phyloP scores from a whole-genome alignment of 2,113 vertebrate genomes.

The Ceyx margarethae region DNA sequence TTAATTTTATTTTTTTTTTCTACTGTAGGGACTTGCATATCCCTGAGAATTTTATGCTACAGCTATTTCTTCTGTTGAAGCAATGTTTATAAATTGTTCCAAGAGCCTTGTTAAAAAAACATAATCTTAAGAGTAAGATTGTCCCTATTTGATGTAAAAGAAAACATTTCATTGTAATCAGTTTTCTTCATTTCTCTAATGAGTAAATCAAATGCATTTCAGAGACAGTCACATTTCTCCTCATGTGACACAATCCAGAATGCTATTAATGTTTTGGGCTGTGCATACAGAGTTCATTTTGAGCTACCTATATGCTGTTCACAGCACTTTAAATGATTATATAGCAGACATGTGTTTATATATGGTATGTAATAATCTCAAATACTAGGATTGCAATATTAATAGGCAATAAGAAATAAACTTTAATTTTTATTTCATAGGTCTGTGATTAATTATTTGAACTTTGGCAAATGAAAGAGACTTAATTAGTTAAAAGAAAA shows the following conservation, averaged over 20 bases:
- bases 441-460: constrained; percentile 63
- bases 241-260: neutral
- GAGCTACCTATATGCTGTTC: neutral
- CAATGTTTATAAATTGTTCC: no score
- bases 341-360: constrained; percentile 24
- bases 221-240: neutral
- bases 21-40: neutral
- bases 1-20: no score
- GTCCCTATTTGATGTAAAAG: constrained; percentile 14
- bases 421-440: constrained; percentile 41
- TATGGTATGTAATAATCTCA: constrained; percentile 62
- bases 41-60: no score
- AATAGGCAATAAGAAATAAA: constrained; percentile 56
- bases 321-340: constrained; percentile 12
- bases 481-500: constrained; percentile 6
- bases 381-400: constrained; percentile 49
- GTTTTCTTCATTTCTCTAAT: constrained; percentile 55
- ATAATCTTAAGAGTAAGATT: neutral
- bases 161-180: constrained; percentile 36
- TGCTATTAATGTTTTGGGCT: constrained; percentile 10
- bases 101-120: no score
- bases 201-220: constrained; percentile 37
- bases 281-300: neutral
- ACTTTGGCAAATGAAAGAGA: constrained; percentile 26
- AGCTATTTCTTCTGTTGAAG: no score